Evolutionary conservation across 2,797 vertebrate genomes (phyloP), one percentile per base, ranked within the genome.

Genomic region (Lithobates pipiens): DNA sequence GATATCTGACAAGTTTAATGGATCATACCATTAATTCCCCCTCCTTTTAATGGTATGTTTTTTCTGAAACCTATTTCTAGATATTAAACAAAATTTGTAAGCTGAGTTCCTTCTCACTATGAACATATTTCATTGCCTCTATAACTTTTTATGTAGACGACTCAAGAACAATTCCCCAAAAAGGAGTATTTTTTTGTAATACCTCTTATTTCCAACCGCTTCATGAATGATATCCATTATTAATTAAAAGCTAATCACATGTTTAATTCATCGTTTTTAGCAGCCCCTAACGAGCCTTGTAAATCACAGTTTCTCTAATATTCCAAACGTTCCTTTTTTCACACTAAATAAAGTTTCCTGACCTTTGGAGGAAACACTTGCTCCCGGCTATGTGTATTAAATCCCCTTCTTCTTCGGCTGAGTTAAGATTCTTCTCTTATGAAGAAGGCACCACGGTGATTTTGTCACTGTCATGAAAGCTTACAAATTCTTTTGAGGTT

Each of bases 371-470:
- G 92, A 95, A 94, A 94, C 94, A 92, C 93, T 95, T 94, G 95
- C 95, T 95, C 94, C 93, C 93, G 94, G 95, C 95, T 93, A 95
- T 92, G 91, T 94, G 93, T 95, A 94, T 94, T 95, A 93, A 95
- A 93, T 93, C 93, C 61, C 94, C 94, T 94, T 94, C 93, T 94
- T 94, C 93, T 93, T 95, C 93, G 94, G 94, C 94, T 94, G 93
- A 94, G 93, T 91, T 94, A 94, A 95, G 95, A 95, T 93, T 94
- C 94, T 95, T 95, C 95, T 95, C 94, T 94, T 93, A 94, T 95
- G 95, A 94, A 95, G 95, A 94, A 93, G 94, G 94, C 94, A 94
- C 94, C 95, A 95, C 94, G 92, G 94, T 95, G 95, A 93, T 95
- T 95, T 65, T 94, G 94, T 95, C 94, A 94, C 94, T 93, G 93